Evolutionary conservation across 1,140 invertebrate genomes (phyloP).

Genomic region (Nephila pilipes): DNA sequence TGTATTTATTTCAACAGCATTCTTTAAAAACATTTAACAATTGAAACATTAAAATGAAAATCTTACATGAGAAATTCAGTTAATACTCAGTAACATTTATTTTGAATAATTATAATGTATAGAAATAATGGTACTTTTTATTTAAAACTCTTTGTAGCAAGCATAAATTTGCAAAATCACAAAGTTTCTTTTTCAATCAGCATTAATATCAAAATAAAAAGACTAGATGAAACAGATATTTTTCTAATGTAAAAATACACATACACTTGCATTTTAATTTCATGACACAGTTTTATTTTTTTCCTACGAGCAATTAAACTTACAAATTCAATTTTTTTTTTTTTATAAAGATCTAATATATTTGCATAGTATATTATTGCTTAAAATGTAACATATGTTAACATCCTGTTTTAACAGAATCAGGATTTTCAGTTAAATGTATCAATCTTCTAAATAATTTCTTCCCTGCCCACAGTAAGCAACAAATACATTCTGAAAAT

Average conservation of each 20-base stretch:
- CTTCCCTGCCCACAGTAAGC: not conserved
- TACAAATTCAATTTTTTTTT: not conserved
- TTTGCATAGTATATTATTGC: not conserved
- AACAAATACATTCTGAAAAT: not conserved
- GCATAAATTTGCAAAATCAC: slow-evolving; percentile 23
- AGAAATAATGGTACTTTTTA: slow-evolving; percentile 13
- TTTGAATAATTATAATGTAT: not conserved
- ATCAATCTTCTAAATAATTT: not conserved
- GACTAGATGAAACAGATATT: not conserved
- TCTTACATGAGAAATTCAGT: slow-evolving; percentile 1
- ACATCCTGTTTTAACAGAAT: not conserved
- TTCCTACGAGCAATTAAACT: not conserved
- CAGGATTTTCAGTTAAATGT: not conserved
- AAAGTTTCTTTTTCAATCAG: not conserved
- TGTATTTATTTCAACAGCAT: slow-evolving; percentile 56
- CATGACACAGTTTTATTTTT: not conserved
- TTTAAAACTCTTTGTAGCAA: slow-evolving; percentile 32
- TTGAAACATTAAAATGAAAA: slow-evolving; percentile 43
- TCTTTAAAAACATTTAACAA: slow-evolving; percentile 47
- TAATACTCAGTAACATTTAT: slow-evolving; percentile 28
- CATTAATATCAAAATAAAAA: not conserved
- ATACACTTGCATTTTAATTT: not conserved
- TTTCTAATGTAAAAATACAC: too few species aligned
- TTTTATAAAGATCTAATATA: not conserved
- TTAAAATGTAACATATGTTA: not conserved